phyloP scores from a whole-genome alignment of 2,888 invertebrate species.

The Andrena chrysosceles region DNA sequence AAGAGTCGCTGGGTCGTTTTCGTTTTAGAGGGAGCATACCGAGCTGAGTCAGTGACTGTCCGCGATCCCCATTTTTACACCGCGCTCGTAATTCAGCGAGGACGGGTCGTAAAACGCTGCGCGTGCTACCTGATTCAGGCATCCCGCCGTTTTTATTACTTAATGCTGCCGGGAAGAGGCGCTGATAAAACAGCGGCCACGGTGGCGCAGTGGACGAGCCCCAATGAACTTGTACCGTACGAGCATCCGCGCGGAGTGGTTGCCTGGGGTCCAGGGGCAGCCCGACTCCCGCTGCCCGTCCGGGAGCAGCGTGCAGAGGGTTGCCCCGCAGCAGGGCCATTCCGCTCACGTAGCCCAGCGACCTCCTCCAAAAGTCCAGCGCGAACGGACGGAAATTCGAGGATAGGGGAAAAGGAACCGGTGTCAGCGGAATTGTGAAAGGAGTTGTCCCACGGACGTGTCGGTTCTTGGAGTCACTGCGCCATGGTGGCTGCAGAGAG shows the following conservation, averaged over 20 bases:
- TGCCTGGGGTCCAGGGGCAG: not conserved
- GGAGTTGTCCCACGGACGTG: not conserved
- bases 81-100: slow-evolving; percentile 33
- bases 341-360: slow-evolving; percentile 39
- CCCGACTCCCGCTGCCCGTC: slow-evolving; percentile 11
- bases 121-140: slow-evolving; percentile 36
- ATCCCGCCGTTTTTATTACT: slow-evolving; percentile 41
- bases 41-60: slow-evolving; percentile 15
- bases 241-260: not conserved
- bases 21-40: not conserved
- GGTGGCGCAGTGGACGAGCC: not conserved
- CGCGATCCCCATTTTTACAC: slow-evolving; percentile 26
- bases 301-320: not conserved
- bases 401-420: slow-evolving; percentile 10
- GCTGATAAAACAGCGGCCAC: slow-evolving; percentile 35
- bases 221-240: slow-evolving; percentile 20
- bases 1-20: not conserved
- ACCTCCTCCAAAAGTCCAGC: not conserved
- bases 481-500: too few species aligned
- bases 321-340: slow-evolving; percentile 17
- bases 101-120: slow-evolving; percentile 36
- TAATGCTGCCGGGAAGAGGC: slow-evolving; percentile 10
- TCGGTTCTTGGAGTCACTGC: too few species aligned
- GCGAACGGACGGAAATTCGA: slow-evolving; percentile 33
- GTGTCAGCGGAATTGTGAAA: slow-evolving; percentile 17